Conservation (phyloP, 2,797 vertebrate genomes). For the Spinibarbus caldwelli region DNA sequence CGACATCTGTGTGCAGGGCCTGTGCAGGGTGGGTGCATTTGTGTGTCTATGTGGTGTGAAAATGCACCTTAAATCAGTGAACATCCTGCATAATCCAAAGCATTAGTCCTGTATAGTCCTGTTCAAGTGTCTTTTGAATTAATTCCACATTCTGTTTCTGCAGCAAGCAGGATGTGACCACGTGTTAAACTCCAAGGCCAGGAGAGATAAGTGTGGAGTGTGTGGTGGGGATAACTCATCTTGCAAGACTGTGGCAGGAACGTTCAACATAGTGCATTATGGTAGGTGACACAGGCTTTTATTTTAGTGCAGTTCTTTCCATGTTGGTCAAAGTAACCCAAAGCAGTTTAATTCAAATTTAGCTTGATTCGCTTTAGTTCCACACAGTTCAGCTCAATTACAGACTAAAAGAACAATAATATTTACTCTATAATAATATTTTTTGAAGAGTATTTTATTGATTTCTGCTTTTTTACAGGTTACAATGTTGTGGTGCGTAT, state of each 20-base stretch:
- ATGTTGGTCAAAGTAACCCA: background rate
- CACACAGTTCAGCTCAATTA: background rate
- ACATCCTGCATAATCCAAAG: background rate
- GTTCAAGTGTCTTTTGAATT: slow-evolving; percentile 1
- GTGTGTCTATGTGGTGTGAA: background rate
- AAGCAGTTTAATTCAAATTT: background rate
- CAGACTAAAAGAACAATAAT: background rate
- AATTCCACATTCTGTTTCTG: slow-evolving; percentile 57
- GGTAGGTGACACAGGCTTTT: slow-evolving; percentile 78
- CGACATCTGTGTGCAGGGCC: slow-evolving; percentile 98
- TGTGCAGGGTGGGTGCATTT: slow-evolving; percentile 87
- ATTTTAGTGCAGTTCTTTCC: background rate
- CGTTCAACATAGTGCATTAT: slow-evolving; percentile 94
- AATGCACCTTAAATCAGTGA: background rate
- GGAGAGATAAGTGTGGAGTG: slow-evolving; percentile 97
- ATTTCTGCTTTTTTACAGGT: slow-evolving; percentile 74
- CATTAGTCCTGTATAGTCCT: background rate
- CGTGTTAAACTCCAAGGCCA: slow-evolving; percentile 97
- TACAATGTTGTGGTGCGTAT: slow-evolving; percentile 96
- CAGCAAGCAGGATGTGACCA: slow-evolving; percentile 99
- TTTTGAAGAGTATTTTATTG: background rate
- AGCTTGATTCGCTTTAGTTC: background rate
- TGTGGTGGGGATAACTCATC: slow-evolving; percentile 99
- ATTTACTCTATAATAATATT: background rate
- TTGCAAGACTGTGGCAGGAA: slow-evolving; percentile 94